phyloP scores from a whole-genome alignment of 2,888 invertebrate genomes.

The Lochmaea crataegi region DNA sequence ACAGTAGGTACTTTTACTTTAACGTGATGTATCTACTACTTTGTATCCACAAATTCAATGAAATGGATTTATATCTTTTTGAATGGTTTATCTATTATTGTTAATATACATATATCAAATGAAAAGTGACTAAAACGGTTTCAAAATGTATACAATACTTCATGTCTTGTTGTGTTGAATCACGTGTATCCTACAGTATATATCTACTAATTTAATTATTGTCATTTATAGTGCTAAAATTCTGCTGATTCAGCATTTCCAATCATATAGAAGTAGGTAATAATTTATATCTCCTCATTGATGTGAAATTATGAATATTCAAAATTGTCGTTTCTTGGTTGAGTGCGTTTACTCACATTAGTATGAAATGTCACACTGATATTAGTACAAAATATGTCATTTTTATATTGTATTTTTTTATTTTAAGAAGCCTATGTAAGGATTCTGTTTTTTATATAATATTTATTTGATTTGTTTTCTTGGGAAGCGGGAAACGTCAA shows the following conservation, averaged over 20 bases:
- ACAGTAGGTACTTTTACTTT: background rate
- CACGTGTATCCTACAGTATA: background rate
- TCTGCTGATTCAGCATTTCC: too few relatives aligned
- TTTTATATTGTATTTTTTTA: slow-evolving; percentile 49
- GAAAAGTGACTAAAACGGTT: slow-evolving; percentile 53
- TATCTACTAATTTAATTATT: too few relatives aligned
- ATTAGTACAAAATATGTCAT: slow-evolving; percentile 57
- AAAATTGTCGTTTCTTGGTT: too few relatives aligned
- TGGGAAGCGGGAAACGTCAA: too few relatives aligned
- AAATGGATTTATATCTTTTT: slow-evolving; percentile 39
- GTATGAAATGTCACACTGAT: slow-evolving; percentile 53
- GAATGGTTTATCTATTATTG: slow-evolving; percentile 49
- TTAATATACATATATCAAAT: slow-evolving; percentile 44
- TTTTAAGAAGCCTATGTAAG: background rate
- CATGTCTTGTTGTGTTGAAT: slow-evolving; percentile 45
- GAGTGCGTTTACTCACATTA: slow-evolving; percentile 25
- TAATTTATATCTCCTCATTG: slow-evolving; percentile 4
- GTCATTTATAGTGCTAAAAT: too few relatives aligned
- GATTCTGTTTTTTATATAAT: slow-evolving; percentile 35
- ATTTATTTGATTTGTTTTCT: too few relatives aligned
- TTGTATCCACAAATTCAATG: slow-evolving; percentile 30
- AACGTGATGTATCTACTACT: background rate
- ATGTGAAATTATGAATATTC: too few relatives aligned
- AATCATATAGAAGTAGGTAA: slow-evolving; percentile 4
- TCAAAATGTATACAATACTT: slow-evolving; percentile 49